A percentile compares a stretch with the other conserved stretches of the same genome.
Conservation (phyloP, 64 coral and sea anemone species). For the Acropora tenuis region DNA sequence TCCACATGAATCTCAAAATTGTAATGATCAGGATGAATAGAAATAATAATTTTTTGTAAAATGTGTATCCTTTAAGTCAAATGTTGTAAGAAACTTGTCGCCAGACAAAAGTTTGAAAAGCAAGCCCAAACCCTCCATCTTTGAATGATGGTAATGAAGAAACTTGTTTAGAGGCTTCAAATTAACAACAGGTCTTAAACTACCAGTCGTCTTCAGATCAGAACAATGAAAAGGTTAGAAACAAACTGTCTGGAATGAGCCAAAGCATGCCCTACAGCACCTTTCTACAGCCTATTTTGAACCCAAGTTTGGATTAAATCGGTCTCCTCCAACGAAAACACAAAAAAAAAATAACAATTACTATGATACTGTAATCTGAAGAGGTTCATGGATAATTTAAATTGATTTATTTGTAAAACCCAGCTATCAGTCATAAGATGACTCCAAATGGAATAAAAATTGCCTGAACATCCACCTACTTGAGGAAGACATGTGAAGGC, state of each 20-base stretch:
- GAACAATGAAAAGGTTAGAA: slow-evolving; percentile 6
- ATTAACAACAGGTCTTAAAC: background rate
- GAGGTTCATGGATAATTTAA: background rate
- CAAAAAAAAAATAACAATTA: too few relatives aligned
- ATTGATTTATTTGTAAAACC: background rate
- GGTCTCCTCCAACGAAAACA: background rate
- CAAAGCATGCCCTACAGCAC: background rate
- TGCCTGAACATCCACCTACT: background rate
- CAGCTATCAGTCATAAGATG: background rate
- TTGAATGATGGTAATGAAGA: too few relatives aligned
- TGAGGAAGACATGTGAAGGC: background rate
- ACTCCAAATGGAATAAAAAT: background rate
- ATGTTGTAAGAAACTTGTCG: slow-evolving; percentile 11
- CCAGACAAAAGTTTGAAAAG: slow-evolving; percentile 8
- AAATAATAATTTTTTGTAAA: slow-evolving; percentile 38
- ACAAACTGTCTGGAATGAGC: background rate
- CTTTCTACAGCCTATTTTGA: background rate
- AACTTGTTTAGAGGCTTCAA: too few relatives aligned
- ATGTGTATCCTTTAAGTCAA: slow-evolving; percentile 29
- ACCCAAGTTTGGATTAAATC: background rate
- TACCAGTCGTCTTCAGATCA: background rate
- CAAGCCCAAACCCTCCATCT: slow-evolving; percentile 8
- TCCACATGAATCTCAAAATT: slow-evolving; percentile 21
- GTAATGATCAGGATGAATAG: background rate
- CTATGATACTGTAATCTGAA: background rate